phyloP scores from a whole-genome alignment of 2,113 vertebrate species.

The Vimba vimba region DNA sequence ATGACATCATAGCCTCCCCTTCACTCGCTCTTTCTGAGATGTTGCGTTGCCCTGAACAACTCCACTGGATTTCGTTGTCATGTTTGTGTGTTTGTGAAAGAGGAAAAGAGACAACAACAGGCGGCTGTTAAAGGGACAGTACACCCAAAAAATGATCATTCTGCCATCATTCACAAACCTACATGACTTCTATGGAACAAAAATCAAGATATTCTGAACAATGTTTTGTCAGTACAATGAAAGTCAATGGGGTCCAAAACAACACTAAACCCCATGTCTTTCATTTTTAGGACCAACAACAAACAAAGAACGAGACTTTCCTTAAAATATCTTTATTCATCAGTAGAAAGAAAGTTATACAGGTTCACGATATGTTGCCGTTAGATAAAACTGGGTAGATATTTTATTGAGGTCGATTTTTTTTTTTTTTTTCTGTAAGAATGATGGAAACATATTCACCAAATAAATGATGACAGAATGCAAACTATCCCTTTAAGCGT shows the following conservation, averaged over 20 bases:
- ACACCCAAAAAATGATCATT: not conserved
- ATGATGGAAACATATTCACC: too few relatives aligned
- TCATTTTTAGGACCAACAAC: not conserved
- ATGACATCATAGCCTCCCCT: slow-evolving; percentile 66
- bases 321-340: not conserved
- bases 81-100: slow-evolving; percentile 26
- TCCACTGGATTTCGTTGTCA: not conserved
- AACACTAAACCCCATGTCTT: not conserved
- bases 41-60: slow-evolving; percentile 61
- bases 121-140: not conserved
- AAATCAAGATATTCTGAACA: not conserved
- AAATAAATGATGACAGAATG: not conserved
- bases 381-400: too few relatives aligned
- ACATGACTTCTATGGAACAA: not conserved
- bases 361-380: too few relatives aligned
- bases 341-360: not conserved
- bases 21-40: slow-evolving; percentile 63
- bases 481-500: not conserved
- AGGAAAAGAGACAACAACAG: not conserved
- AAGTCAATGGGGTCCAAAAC: not conserved
- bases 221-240: not conserved
- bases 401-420: too few relatives aligned
- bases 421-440: too few relatives aligned
- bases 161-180: not conserved
- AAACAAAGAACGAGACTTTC: not conserved